phyloP scores from a whole-genome alignment of 2,113 vertebrate species.

The Chaetops frenatus region DNA sequence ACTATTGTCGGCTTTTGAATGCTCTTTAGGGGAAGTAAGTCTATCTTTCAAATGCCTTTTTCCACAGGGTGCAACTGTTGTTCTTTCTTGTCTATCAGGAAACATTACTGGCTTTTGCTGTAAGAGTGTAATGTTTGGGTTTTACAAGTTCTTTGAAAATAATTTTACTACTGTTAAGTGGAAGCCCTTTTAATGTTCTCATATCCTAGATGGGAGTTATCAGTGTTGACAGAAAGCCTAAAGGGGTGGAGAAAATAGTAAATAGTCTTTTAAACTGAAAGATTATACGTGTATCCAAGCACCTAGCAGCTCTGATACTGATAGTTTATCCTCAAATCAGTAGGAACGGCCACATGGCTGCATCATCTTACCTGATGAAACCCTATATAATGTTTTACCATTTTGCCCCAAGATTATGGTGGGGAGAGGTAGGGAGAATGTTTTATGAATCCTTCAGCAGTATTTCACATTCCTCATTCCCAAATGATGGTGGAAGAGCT shows the following conservation, averaged over 20 bases:
- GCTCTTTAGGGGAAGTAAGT: background rate
- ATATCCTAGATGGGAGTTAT: background rate
- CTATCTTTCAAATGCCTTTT: background rate
- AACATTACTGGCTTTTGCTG: background rate
- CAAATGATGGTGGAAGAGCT: background rate
- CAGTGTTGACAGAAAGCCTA: background rate
- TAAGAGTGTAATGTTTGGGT: background rate
- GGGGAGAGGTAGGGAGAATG: background rate
- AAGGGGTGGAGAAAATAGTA: background rate
- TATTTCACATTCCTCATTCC: background rate
- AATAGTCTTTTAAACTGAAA: background rate
- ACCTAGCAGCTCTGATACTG: background rate
- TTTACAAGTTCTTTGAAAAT: background rate
- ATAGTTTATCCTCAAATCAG: background rate
- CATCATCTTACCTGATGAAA: background rate
- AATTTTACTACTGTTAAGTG: background rate
- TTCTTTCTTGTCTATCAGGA: background rate
- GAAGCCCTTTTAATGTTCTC: background rate
- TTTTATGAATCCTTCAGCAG: background rate
- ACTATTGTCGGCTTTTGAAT: background rate
- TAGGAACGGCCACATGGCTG: background rate
- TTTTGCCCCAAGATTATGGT: background rate
- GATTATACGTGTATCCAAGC: background rate
- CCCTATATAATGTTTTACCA: background rate
- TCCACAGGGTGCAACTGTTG: background rate